Evolutionary conservation across 2,113 vertebrate species (phyloP).

Genomic region (Cariama cristata): DNA sequence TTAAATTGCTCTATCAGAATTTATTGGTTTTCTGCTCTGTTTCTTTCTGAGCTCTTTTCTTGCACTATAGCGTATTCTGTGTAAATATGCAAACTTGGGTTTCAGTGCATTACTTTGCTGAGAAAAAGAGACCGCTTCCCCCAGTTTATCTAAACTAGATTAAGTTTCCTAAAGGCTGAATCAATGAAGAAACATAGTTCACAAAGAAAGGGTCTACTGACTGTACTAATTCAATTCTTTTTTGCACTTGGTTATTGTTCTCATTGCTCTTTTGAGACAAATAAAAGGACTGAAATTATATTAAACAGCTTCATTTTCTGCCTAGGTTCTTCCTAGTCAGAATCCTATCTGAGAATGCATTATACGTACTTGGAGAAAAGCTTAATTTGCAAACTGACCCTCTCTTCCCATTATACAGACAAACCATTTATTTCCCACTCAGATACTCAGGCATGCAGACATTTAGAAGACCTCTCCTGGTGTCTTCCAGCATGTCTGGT

Average conservation of each 20-base stretch:
- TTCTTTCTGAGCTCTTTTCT: neutral
- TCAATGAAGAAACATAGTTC: neutral
- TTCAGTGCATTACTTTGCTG: neutral
- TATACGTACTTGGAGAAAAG: neutral
- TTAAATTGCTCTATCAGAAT: neutral
- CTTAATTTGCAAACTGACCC: neutral
- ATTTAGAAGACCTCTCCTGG: neutral
- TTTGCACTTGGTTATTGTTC: neutral
- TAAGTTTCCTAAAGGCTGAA: neutral
- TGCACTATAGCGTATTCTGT: neutral
- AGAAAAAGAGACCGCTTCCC: neutral
- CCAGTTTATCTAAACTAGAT: neutral
- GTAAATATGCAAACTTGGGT: neutral
- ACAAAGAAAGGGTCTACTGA: neutral
- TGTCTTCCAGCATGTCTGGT: neutral
- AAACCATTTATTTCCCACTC: neutral
- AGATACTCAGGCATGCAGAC: neutral
- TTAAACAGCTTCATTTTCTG: neutral
- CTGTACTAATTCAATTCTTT: neutral
- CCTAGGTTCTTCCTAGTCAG: neutral
- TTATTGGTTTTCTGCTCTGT: neutral
- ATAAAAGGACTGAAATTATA: neutral
- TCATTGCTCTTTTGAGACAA: neutral
- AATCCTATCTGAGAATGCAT: neutral
- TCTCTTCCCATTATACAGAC: neutral